A percentile compares a stretch with the other conserved stretches of the same genome.
Evolutionary conservation across 2,888 invertebrate species (phyloP).

Genomic region (Pterobdella sp.): DNA sequence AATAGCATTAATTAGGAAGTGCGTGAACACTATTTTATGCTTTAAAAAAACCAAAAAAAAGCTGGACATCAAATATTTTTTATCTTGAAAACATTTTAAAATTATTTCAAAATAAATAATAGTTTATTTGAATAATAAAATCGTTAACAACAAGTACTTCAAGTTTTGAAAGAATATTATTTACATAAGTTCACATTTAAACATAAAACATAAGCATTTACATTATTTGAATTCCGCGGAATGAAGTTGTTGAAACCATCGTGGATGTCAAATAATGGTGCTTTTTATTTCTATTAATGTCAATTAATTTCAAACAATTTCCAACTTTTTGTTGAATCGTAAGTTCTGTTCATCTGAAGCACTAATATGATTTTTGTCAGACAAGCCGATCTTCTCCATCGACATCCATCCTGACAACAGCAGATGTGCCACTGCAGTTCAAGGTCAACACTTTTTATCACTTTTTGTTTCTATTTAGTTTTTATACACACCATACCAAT

Average conservation of each 20-base stretch:
- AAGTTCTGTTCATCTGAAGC: background rate
- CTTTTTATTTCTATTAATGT: background rate
- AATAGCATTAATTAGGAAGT: too few relatives aligned
- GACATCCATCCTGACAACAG: conserved; percentile 93
- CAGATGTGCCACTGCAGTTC: conserved; percentile 74
- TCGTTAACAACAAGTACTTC: too few relatives aligned
- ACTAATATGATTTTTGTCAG: conserved; percentile 39
- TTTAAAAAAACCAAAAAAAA: too few relatives aligned
- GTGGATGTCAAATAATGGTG: conserved; percentile 36
- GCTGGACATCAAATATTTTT: too few relatives aligned
- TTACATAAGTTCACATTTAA: too few relatives aligned
- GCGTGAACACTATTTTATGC: too few relatives aligned
- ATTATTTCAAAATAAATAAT: too few relatives aligned
- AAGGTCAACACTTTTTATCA: conserved; percentile 48
- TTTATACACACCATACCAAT: background rate
- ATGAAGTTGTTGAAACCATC: conserved; percentile 35
- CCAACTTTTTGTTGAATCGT: background rate
- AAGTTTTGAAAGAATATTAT: too few relatives aligned
- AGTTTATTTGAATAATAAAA: too few relatives aligned
- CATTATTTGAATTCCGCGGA: background rate
- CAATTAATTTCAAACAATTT: background rate
- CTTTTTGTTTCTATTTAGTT: background rate
- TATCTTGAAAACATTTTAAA: too few relatives aligned
- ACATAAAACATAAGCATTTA: background rate
- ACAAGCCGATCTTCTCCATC: conserved; percentile 76